phyloP scores from a whole-genome alignment of 2,888 invertebrate genomes.

The Sminthurinus aureus region DNA sequence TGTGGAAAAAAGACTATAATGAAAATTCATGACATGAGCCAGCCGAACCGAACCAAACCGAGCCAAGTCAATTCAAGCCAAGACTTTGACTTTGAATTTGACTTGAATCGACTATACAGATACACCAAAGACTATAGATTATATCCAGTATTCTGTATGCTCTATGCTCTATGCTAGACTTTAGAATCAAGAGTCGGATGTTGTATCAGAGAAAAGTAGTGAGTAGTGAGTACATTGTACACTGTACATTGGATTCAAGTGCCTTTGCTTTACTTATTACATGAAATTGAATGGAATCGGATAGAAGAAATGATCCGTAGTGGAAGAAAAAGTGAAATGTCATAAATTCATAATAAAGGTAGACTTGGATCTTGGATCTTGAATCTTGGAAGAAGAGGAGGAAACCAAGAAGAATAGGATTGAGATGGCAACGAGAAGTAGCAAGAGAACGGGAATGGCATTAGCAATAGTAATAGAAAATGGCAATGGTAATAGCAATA shows the following conservation, averaged over 20 bases:
- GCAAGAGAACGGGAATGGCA: not conserved
- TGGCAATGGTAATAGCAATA: not conserved
- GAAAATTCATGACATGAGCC: slow-evolving; percentile 49
- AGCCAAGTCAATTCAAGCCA: no score
- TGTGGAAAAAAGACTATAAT: slow-evolving; percentile 42
- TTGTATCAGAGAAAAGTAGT: no score
- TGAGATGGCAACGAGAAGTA: not conserved
- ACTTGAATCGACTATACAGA: no score
- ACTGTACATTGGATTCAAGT: no score
- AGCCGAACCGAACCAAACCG: not conserved
- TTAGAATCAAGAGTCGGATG: no score
- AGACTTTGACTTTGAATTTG: no score
- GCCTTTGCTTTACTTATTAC: slow-evolving; percentile 15
- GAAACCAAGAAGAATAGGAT: not conserved
- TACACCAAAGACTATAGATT: no score
- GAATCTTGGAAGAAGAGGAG: slow-evolving; percentile 1
- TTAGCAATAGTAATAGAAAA: not conserved
- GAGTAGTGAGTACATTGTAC: no score
- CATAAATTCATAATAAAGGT: slow-evolving; percentile 54
- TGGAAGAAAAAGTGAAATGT: slow-evolving; percentile 51
- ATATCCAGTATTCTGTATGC: no score
- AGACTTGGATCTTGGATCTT: slow-evolving; percentile 7
- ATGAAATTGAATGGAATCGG: slow-evolving; percentile 52
- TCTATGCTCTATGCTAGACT: no score
- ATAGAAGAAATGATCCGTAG: slow-evolving; percentile 52